Base-by-base conservation (phyloP, 2,797 vertebrate species). In the Tolypeutes matacus region DNA sequence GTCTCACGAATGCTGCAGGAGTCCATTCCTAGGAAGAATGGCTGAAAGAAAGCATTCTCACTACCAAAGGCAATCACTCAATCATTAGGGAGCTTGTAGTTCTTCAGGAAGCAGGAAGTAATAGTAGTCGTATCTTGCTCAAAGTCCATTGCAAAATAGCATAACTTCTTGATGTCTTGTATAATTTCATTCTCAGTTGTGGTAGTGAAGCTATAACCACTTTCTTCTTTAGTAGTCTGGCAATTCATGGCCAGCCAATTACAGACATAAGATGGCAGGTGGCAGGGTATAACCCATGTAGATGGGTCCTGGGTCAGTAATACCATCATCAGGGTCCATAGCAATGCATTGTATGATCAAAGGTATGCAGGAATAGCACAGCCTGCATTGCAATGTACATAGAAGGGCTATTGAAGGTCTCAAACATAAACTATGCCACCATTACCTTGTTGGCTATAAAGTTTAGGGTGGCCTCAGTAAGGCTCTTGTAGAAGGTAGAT, bases 191-290 rank as follows among this genome's bases (percentile, higher is more conserved):
- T 99, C 98, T 99, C 99, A 0, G 99, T 99, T 81, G 99, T 99
- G 98, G 99, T 99, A 98, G 99, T 99, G 98, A 99, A 99, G 94
- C 99, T 99, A 98, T 99, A 99, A 96, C 99, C 98, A 96, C 99
- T 98, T 98, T 99, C 99, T 99, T 99, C 99, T 99, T 99, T 99
- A 99, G 99, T 99, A 99, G 99, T 99, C 99, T 98, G 99, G 99
- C 98, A 99, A 99, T 98, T 99, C 99, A 96, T 99, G 99, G 97
- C 99, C 99, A 94, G 99, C 99, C 99, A 99, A 97, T 96, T 99
- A 99, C 98, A 99, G 98, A 99, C 99, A 99, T 97, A 99, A 98
- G 98, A 99, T 99, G 98, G 99, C 99, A 77, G 99, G 99, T 98
- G 99, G 98, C 94, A 99, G 98, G 94, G 99, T 99, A 42, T 99